A percentile compares a stretch with the other conserved stretches of the same genome.
These are phyloP conservation scores for Puma concolor DNA, from an alignment of 2,113 vertebrate species.

Conservation along the genomic window DNA sequence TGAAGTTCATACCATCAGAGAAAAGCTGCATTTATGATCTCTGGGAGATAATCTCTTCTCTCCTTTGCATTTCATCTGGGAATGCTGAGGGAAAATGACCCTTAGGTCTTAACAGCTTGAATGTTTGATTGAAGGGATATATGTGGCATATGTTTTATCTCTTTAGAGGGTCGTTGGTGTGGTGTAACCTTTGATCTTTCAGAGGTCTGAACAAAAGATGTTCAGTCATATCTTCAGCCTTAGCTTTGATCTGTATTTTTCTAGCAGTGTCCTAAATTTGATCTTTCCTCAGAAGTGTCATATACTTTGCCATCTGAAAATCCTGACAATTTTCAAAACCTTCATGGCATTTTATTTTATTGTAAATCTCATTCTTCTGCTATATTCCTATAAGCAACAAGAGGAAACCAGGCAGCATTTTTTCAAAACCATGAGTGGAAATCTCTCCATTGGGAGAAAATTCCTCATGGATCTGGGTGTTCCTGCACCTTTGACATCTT, in stretches of 20 bases:
- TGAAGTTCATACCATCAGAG: not conserved
- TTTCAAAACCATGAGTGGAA: not conserved
- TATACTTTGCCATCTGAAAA: not conserved
- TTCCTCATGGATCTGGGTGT: accelerated
- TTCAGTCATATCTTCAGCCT: not conserved
- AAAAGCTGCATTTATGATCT: not conserved
- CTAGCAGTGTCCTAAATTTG: not conserved
- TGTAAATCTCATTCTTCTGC: not conserved
- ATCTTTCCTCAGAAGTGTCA: not conserved
- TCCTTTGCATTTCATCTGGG: not conserved
- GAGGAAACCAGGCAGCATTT: not conserved
- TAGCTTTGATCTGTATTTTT: not conserved
- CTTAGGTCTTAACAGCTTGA: not conserved
- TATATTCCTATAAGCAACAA: not conserved
- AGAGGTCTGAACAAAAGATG: not conserved
- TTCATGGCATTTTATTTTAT: not conserved
- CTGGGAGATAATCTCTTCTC: not conserved
- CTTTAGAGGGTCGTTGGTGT: not conserved
- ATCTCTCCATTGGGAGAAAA: not conserved
- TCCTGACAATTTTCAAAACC: not conserved
- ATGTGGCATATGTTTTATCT: not conserved
- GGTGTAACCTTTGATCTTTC: not conserved
- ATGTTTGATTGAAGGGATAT: not conserved
- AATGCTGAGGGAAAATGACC: not conserved
- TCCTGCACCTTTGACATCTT: not conserved